Evolutionary conservation across 2,888 invertebrate species (phyloP).

Genomic region (Hypsopygia costalis): DNA sequence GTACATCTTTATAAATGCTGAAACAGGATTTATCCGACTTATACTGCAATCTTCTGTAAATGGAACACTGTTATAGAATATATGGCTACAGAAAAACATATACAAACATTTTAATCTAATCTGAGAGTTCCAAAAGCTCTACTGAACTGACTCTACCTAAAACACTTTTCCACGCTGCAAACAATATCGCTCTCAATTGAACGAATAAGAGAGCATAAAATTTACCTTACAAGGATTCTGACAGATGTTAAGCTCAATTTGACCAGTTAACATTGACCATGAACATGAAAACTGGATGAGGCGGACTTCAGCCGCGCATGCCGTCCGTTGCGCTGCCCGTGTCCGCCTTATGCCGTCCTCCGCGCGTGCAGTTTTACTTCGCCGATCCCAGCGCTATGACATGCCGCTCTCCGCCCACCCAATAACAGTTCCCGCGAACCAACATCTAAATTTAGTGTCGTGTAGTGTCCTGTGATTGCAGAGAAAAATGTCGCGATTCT

Average conservation of each 20-base stretch:
- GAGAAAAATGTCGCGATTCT: slow-evolving; percentile 45
- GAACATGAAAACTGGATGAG: slow-evolving; percentile 29
- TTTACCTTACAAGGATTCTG: no score
- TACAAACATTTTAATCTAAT: no score
- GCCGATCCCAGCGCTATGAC: slow-evolving; percentile 58
- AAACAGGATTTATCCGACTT: no score
- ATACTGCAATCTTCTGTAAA: no score
- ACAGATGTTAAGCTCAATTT: background rate
- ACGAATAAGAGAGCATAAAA: no score
- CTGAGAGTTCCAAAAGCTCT: no score
- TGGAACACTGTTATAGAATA: no score
- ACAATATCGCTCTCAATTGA: no score
- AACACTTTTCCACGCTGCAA: no score
- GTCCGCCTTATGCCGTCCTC: background rate
- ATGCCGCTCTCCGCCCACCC: slow-evolving; percentile 44
- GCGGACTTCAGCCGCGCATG: slow-evolving; percentile 29
- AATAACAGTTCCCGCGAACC: slow-evolving; percentile 18
- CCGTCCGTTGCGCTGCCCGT: slow-evolving; percentile 17
- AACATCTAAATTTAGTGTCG: slow-evolving; percentile 39
- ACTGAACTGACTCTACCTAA: no score
- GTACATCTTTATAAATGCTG: no score
- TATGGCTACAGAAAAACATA: no score
- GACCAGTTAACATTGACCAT: slow-evolving; percentile 57
- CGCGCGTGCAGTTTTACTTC: slow-evolving; percentile 51
- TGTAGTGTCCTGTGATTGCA: background rate